Percentiles rank a stretch among this genome's conserved stretches.
These are phyloP conservation scores for Plemyria rubiginata DNA, from an alignment of 2,888 invertebrate species.

Conservation along the genomic window DNA sequence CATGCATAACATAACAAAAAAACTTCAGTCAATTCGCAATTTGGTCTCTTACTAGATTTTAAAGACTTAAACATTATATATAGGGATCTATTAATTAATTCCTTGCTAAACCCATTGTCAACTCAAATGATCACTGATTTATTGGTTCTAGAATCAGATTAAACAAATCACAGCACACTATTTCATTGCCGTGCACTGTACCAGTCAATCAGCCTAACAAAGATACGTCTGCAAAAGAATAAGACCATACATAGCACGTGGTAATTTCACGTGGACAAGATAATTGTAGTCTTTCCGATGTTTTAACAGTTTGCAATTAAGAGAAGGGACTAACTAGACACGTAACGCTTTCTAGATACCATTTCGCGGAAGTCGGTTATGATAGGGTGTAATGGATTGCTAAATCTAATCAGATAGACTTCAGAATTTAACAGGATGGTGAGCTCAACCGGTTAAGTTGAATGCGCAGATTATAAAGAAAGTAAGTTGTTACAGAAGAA, in stretches of 20 bases:
- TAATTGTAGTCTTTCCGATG: slow-evolving; percentile 58
- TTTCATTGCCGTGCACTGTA: neutral
- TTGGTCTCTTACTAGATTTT: no score
- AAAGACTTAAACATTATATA: no score
- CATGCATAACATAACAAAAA: no score
- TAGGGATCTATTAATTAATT: no score
- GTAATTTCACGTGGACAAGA: slow-evolving; percentile 55
- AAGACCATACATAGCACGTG: slow-evolving; percentile 45
- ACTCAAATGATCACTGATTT: no score
- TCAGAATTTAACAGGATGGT: slow-evolving; percentile 12
- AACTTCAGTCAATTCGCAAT: no score
- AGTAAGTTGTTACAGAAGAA: neutral
- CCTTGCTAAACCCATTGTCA: no score
- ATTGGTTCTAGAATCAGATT: no score
- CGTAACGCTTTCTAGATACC: slow-evolving; percentile 42
- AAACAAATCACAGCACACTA: neutral
- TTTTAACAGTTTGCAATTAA: slow-evolving; percentile 51
- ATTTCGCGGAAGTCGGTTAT: slow-evolving; percentile 39
- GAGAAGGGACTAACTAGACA: slow-evolving; percentile 52
- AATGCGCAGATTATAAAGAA: neutral
- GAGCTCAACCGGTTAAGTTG: neutral
- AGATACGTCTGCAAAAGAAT: neutral
- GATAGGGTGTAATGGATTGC: slow-evolving; percentile 32
- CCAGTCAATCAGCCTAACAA: slow-evolving; percentile 20
- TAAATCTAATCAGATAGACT: slow-evolving; percentile 26